phyloP scores from a whole-genome alignment of 2,888 invertebrate species.

The Lutraria lutraria region DNA sequence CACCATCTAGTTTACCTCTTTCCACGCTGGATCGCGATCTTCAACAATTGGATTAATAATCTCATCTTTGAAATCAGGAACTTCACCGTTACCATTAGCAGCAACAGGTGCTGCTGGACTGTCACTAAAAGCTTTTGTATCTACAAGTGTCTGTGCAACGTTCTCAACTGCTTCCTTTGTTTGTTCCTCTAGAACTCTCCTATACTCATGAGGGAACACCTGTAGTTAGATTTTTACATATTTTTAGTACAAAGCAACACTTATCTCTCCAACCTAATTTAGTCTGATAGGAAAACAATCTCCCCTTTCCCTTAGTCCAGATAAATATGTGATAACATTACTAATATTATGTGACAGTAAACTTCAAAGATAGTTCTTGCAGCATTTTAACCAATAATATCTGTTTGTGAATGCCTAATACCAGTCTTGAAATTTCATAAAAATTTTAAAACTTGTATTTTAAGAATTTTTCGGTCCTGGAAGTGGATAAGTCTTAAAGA shows the following conservation, averaged over 20 bases:
- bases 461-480: too few relatives aligned
- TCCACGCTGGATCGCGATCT: slow-evolving; percentile 66
- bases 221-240: slow-evolving; percentile 72
- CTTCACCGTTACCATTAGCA: not conserved
- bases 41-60: slow-evolving; percentile 69
- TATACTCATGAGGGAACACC: slow-evolving; percentile 99
- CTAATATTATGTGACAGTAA: too few relatives aligned
- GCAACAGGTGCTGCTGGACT: slow-evolving; percentile 33
- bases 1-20: slow-evolving; percentile 47
- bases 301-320: too few relatives aligned
- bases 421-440: too few relatives aligned
- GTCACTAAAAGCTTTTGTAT: slow-evolving; percentile 13
- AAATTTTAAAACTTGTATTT: too few relatives aligned
- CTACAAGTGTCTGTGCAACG: slow-evolving; percentile 15
- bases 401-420: too few relatives aligned
- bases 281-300: too few relatives aligned
- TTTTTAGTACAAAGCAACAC: too few relatives aligned
- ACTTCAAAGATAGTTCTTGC: too few relatives aligned
- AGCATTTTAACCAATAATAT: too few relatives aligned
- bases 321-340: too few relatives aligned
- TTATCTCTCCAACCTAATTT: too few relatives aligned
- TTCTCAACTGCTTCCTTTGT: slow-evolving; percentile 75
- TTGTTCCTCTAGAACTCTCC: slow-evolving; percentile 93
- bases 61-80: slow-evolving; percentile 71
- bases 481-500: not conserved